Base-by-base conservation (phyloP, 2,797 vertebrate species). In the Acanthurus lineatus region DNA sequence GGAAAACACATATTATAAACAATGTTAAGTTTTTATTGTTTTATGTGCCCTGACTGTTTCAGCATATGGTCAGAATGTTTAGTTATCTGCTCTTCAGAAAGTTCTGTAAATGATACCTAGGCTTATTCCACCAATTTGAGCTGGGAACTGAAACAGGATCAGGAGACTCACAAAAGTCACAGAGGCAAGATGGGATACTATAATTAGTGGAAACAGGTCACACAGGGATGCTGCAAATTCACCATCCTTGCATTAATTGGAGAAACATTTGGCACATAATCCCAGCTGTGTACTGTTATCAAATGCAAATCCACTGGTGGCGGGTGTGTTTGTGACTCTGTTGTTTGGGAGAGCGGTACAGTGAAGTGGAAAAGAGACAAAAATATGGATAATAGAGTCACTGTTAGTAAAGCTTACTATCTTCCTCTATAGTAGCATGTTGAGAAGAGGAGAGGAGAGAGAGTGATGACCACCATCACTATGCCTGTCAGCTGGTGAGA, bases 401-500 rank as follows among this genome's bases (percentile, higher is more conserved):
- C 38, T 65, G n/a, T 48, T 62, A 85, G 78, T 53, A 74, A 79
- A 73, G 28, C n/a, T 42, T 42, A 68, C 62, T 10, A 20, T 68
- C 42, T 38, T 25, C 28, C 40, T 32, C 53, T 69, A 15, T 42
- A 16, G 58, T 59, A 48, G 20, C 35, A 61, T 38, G 25, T 22
- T 69, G 53, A 38, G 17, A 63, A 25, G n/a, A 54, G 53, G 8
- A 76, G 48, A 57, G 32, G 32, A 56, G 47, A 67, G 47, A 67
- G 42, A 57, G 44, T 70, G 64, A 86, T 82, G 58, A 73, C 69
- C 38, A 72, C 51, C 32, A 54, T 77, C 57, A 28, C 54, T 63
- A 44, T 57, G 63, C 65, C 75, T 83, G 68, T 87, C 69, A 67
- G 42, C 45, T 14, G 11, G n/a, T 56, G 59, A 84, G 51, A 73